Conservation (phyloP, 2,113 vertebrate species). For the Trinectes maculatus region DNA sequence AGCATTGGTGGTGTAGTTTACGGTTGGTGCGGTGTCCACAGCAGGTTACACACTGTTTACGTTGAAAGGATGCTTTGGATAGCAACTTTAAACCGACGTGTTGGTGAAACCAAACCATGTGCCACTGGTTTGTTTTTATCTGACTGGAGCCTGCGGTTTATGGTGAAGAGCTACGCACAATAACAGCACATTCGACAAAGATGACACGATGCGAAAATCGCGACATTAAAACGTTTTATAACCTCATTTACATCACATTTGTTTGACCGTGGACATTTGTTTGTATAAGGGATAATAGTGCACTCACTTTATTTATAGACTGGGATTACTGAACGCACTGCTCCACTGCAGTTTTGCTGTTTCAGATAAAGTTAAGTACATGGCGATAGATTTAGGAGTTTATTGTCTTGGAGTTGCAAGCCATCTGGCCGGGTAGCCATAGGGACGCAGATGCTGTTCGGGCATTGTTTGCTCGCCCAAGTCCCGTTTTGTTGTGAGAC, state of each 20-base stretch:
- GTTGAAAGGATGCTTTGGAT: not conserved
- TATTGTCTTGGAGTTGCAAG: conserved; percentile 74
- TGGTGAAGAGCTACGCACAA: not conserved
- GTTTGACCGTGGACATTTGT: no score
- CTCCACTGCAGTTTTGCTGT: conserved; percentile 8
- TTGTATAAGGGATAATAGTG: not conserved
- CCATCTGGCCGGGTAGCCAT: conserved; percentile 77
- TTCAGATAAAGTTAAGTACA: conserved; percentile 67
- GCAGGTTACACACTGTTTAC: not conserved
- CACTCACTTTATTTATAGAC: not conserved
- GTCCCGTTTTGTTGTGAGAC: conserved; percentile 44
- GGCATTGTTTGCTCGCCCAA: conserved; percentile 76
- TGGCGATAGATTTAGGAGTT: conserved; percentile 64
- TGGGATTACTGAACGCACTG: rapidly evolving
- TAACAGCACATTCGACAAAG: no score
- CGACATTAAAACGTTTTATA: no score
- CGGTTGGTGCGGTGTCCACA: no score
- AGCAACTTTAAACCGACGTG: conserved; percentile 18
- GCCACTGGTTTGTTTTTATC: conserved; percentile 74
- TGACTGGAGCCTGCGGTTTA: conserved; percentile 17
- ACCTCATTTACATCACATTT: no score
- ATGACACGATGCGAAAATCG: no score
- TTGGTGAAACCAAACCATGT: conserved; percentile 51
- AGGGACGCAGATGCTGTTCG: conserved; percentile 76
- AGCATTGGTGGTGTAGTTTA: rapidly evolving